These are phyloP conservation scores for Zalophus californianus DNA, from an alignment of 2,797 vertebrate species.

Conservation along the genomic window DNA sequence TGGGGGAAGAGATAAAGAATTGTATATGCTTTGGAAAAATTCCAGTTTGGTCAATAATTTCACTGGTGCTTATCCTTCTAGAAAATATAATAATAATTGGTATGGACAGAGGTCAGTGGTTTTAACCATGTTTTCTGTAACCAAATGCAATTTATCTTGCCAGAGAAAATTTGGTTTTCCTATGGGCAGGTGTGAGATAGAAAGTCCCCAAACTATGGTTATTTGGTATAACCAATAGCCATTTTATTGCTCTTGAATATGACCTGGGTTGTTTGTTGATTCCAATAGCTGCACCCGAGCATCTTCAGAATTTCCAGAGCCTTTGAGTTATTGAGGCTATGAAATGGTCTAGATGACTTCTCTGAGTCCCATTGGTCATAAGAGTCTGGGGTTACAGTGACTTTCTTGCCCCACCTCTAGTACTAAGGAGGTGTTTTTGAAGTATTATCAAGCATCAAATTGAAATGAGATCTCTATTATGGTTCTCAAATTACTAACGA, in stretches of 20 bases:
- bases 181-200: neutral
- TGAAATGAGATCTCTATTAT: neutral
- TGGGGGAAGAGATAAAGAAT: neutral
- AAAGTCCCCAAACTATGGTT: neutral
- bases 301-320: constrained; percentile 22
- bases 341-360: constrained; percentile 8
- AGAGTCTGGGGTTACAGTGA: constrained; percentile 34
- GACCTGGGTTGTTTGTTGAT: constrained; percentile 38
- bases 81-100: neutral
- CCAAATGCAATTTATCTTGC: constrained; percentile 54
- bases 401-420: neutral
- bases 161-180: constrained; percentile 39
- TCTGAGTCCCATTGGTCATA: neutral
- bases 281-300: constrained; percentile 10
- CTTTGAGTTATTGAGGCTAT: neutral
- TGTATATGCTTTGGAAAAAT: neutral
- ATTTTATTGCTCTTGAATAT: constrained; percentile 66
- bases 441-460: constrained; percentile 58
- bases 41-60: constrained; percentile 43
- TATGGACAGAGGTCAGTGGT: neutral
- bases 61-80: constrained; percentile 32
- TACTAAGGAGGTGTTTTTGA: constrained; percentile 56
- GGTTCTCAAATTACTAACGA: constrained; percentile 37
- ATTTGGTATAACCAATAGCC: neutral
- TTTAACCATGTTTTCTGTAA: constrained; percentile 57